These are phyloP conservation scores for Cephus runcator DNA, from an alignment of 2,888 invertebrate species.

Conservation along the genomic window DNA sequence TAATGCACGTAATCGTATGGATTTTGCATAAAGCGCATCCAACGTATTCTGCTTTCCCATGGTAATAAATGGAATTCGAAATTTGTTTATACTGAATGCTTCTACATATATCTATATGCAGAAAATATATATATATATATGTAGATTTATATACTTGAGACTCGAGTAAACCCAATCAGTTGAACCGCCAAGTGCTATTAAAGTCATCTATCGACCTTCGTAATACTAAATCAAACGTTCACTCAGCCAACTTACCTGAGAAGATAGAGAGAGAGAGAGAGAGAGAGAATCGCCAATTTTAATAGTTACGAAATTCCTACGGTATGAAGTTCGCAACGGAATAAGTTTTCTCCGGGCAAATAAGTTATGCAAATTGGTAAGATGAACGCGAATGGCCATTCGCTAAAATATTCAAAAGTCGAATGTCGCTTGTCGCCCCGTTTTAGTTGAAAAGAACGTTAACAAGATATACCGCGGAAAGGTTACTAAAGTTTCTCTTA, in stretches of 20 bases:
- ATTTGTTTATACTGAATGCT: no score
- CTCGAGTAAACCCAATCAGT: not conserved
- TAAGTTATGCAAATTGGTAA: constrained; percentile 43
- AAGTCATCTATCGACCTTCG: not conserved
- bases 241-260: not conserved
- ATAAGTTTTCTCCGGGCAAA: constrained; percentile 15
- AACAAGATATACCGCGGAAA: not conserved
- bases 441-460: not conserved
- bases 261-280: no score
- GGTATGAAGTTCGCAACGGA: not conserved
- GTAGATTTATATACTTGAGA: not conserved
- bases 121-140: no score
- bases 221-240: not conserved
- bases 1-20: not conserved
- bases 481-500: not conserved
- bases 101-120: no score
- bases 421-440: not conserved
- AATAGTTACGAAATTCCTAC: not conserved
- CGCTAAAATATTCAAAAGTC: constrained; percentile 33
- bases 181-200: not conserved
- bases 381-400: constrained; percentile 30
- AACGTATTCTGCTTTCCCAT: no score
- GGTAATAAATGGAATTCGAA: no score
- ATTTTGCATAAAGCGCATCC: no score
- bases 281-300: not conserved